Percentiles rank a stretch among this genome's conserved stretches.
Evolutionary conservation across 2,888 invertebrate genomes (phyloP).

Genomic region (Uloborus plumipes): DNA sequence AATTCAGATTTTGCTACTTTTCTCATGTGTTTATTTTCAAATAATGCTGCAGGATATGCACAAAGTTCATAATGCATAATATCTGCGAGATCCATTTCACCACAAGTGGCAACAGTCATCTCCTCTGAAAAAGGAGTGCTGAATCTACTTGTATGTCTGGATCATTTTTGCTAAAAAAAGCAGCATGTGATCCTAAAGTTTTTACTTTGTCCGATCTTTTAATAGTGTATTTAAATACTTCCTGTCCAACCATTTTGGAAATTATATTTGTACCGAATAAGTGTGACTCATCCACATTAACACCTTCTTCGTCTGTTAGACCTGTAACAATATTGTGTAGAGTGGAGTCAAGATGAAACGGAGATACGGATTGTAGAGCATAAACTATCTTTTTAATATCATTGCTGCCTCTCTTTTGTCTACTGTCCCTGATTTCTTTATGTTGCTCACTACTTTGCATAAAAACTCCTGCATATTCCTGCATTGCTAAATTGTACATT

Average conservation of each 20-base stretch:
- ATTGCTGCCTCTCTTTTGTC: too few relatives aligned
- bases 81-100: constrained; percentile 9
- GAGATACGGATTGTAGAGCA: not conserved
- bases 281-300: not conserved
- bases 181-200: not conserved
- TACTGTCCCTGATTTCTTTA: too few relatives aligned
- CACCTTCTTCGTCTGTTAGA: not conserved
- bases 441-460: too few relatives aligned
- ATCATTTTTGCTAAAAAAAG: not conserved
- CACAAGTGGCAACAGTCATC: constrained; percentile 9
- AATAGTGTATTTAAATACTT: not conserved
- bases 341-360: not conserved
- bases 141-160: constrained; percentile 2
- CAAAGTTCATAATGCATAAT: too few relatives aligned
- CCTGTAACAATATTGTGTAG: not conserved
- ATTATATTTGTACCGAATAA: not conserved
- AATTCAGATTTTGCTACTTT: too few relatives aligned
- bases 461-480: constrained; percentile 6
- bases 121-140: not conserved
- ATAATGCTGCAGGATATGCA: too few relatives aligned
- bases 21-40: too few relatives aligned
- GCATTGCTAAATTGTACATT: constrained; percentile 7
- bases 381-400: too few relatives aligned
- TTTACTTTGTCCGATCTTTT: constrained; percentile 2
- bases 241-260: not conserved